Conservation (phyloP, 30 jellyfish, hydroid and myxozoan species). For the Cassiopea xamachana region DNA sequence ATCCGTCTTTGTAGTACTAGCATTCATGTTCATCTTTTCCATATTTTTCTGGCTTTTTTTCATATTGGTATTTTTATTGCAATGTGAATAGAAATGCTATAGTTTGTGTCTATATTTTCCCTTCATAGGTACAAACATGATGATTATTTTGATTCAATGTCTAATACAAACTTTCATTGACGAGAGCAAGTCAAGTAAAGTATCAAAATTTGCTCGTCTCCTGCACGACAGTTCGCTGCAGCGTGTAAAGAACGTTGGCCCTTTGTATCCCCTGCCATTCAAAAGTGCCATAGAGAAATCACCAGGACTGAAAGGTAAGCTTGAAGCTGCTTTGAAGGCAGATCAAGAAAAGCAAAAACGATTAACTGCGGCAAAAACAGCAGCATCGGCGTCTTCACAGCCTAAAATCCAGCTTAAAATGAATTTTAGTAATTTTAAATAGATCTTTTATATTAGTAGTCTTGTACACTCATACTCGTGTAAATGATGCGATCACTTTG, state of each 20-base stretch:
- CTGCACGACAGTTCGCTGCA: slow-evolving; percentile 86
- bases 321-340: slow-evolving; percentile 90
- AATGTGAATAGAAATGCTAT: neutral
- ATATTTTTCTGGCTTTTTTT: too few species aligned
- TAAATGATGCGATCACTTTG: too few species aligned
- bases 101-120: too few species aligned
- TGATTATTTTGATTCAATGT: slow-evolving; percentile 79
- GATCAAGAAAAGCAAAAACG: slow-evolving; percentile 62
- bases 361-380: slow-evolving; percentile 10
- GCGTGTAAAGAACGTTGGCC: slow-evolving; percentile 93
- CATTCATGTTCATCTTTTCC: too few species aligned
- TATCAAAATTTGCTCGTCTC: slow-evolving; percentile 72
- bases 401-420: slow-evolving; percentile 96
- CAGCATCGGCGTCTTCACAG: slow-evolving; percentile 58
- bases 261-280: slow-evolving; percentile 86
- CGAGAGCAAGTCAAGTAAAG: slow-evolving; percentile 38
- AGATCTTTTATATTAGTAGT: neutral
- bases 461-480: too few species aligned
- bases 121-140: slow-evolving; percentile 76
- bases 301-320: slow-evolving; percentile 82
- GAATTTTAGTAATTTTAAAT: slow-evolving; percentile 97
- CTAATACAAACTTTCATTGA: slow-evolving; percentile 71
- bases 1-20: too few species aligned
- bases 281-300: slow-evolving; percentile 82
- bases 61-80: too few species aligned